Conservation (phyloP, 2,113 vertebrate genomes). For the Perca fluviatilis region DNA sequence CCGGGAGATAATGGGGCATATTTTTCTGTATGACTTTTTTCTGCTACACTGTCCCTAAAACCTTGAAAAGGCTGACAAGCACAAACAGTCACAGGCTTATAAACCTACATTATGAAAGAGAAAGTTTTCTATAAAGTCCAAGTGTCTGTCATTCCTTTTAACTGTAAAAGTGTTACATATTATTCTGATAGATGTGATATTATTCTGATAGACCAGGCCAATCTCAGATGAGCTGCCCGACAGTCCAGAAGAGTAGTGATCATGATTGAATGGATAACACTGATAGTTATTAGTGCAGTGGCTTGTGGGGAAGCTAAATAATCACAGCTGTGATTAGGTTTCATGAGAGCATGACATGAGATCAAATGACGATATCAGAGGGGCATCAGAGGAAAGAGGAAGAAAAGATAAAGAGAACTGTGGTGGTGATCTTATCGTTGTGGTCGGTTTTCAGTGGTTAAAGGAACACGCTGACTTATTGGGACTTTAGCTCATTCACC, state of each 20-base stretch:
- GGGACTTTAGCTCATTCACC: no score
- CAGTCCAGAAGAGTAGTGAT: conserved; percentile 30
- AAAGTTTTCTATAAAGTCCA: not conserved
- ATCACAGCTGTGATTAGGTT: conserved; percentile 54
- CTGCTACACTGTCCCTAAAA: not conserved
- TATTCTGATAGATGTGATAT: no score
- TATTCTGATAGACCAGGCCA: conserved; percentile 29
- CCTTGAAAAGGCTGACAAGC: conserved; percentile 15
- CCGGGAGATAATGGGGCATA: conserved; percentile 42
- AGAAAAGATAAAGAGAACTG: conserved; percentile 2
- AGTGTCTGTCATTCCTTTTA: conserved; percentile 16
- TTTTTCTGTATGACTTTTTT: conserved; percentile 8
- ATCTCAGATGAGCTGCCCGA: conserved; percentile 26
- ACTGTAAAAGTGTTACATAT: conserved; percentile 24
- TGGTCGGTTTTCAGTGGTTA: conserved; percentile 16
- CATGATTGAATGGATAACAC: conserved; percentile 33
- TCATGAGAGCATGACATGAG: conserved; percentile 52
- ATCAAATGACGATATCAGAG: conserved; percentile 35
- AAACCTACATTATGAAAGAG: not conserved
- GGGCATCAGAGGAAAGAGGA: not conserved
- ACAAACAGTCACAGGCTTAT: not conserved
- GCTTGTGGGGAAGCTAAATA: conserved; percentile 43
- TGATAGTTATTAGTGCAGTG: conserved; percentile 34
- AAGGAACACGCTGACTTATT: not conserved
- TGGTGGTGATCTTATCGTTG: conserved; percentile 15